A percentile compares a stretch with the other conserved stretches of the same genome.
Conservation (phyloP, 2,888 invertebrate species). For the Pachydiplax longipennis region DNA sequence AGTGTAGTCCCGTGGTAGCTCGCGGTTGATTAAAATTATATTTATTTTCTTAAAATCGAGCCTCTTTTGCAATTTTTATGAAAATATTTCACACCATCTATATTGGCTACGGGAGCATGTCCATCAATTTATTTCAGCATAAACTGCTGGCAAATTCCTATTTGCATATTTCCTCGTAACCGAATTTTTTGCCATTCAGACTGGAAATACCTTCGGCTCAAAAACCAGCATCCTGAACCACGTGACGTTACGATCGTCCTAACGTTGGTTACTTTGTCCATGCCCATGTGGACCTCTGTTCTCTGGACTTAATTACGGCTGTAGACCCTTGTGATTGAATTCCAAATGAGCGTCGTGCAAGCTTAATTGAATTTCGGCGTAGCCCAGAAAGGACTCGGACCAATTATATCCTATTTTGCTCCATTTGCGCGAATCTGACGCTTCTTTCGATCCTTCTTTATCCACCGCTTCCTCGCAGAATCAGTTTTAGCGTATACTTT, state of each 20-base stretch:
- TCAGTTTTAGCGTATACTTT: not conserved
- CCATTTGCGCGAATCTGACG: not conserved
- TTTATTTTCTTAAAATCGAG: too few species aligned
- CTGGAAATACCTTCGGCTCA: too few species aligned
- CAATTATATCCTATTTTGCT: not conserved
- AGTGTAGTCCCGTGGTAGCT: too few species aligned
- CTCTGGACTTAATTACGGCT: constrained; percentile 6
- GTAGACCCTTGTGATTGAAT: constrained; percentile 30
- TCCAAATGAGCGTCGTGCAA: constrained; percentile 2
- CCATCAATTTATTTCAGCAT: too few species aligned
- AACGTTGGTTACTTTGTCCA: not conserved
- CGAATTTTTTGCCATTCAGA: not conserved
- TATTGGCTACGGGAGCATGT: too few species aligned
- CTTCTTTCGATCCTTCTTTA: not conserved
- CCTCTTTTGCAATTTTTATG: too few species aligned
- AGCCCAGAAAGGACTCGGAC: not conserved
- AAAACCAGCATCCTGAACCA: not conserved
- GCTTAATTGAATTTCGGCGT: constrained; percentile 13
- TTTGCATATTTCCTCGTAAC: too few species aligned
- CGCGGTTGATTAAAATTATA: too few species aligned
- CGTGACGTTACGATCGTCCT: not conserved
- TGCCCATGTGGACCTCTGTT: not conserved
- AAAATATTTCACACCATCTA: too few species aligned
- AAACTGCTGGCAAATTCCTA: too few species aligned
- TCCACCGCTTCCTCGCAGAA: not conserved